These are phyloP conservation scores for Bilobella aurantiaca DNA, from an alignment of 1,140 invertebrate genomes.

Conservation along the genomic window DNA sequence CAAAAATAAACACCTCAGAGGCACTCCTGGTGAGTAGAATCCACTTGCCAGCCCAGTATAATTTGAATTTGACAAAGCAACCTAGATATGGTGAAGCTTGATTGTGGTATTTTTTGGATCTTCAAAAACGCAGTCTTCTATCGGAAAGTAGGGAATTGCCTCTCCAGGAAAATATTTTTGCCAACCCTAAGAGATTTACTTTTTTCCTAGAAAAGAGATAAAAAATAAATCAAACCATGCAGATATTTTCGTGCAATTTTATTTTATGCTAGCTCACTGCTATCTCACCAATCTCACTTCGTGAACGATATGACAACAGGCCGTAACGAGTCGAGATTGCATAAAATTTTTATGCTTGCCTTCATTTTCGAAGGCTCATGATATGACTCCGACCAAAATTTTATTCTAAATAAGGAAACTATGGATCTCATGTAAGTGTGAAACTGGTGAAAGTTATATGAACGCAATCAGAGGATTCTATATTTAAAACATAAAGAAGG, in stretches of 20 bases:
- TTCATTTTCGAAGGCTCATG: conserved; percentile 7
- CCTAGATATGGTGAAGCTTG: conserved; percentile 73
- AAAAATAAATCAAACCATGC: no score
- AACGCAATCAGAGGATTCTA: no score
- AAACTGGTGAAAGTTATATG: no score
- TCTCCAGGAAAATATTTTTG: conserved; percentile 63
- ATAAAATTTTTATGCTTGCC: not conserved
- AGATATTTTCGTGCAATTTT: no score
- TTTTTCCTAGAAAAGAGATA: conserved; percentile 53
- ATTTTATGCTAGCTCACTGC: no score
- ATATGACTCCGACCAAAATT: not conserved
- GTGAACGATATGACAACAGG: no score
- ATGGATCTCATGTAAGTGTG: no score
- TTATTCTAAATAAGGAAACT: not conserved
- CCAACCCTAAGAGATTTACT: conserved; percentile 71
- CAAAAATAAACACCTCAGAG: no score
- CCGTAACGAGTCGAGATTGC: conserved; percentile 18
- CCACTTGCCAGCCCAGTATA: conserved; percentile 73
- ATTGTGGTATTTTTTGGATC: conserved; percentile 69
- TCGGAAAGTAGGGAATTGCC: conserved; percentile 57
- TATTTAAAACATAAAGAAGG: no score
- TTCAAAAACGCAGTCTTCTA: conserved; percentile 72
- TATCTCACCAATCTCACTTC: no score
- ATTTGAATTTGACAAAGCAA: conserved; percentile 64
- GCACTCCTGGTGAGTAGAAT: no score